Conservation (phyloP, 2,113 vertebrate genomes). For the Strigops habroptila region DNA sequence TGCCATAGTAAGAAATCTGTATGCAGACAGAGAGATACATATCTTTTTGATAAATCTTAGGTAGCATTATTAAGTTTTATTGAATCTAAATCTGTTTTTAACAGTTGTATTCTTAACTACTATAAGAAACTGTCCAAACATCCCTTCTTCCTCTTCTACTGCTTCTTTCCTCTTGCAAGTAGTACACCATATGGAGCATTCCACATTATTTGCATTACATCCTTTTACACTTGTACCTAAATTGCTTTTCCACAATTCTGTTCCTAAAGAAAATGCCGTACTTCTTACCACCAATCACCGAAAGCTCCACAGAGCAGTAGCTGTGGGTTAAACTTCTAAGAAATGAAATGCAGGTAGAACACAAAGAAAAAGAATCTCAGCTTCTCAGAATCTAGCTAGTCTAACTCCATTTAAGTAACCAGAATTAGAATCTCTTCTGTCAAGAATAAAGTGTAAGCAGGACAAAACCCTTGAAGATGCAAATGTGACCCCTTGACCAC, state of each 20-base stretch:
- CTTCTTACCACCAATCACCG: background rate
- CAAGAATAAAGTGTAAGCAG: background rate
- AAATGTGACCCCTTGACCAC: background rate
- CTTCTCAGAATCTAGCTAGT: background rate
- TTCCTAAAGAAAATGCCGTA: background rate
- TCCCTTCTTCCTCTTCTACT: background rate
- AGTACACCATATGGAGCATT: background rate
- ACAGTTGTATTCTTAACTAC: background rate
- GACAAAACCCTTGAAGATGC: background rate
- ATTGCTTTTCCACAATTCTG: background rate
- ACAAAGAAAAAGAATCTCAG: background rate
- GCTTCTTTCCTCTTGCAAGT: background rate
- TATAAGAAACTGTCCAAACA: background rate
- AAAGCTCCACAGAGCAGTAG: background rate
- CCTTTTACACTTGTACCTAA: background rate
- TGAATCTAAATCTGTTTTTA: background rate
- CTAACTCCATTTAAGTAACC: background rate
- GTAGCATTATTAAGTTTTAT: background rate
- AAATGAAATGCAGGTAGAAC: background rate
- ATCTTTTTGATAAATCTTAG: background rate
- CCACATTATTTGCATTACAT: background rate
- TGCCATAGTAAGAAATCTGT: background rate
- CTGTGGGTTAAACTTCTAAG: background rate
- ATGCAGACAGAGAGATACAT: accelerated
- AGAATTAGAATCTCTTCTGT: background rate